Base-by-base conservation (phyloP, 35 echinoderm and acorn worm genomes). In the Eucidaris tribuloides region DNA sequence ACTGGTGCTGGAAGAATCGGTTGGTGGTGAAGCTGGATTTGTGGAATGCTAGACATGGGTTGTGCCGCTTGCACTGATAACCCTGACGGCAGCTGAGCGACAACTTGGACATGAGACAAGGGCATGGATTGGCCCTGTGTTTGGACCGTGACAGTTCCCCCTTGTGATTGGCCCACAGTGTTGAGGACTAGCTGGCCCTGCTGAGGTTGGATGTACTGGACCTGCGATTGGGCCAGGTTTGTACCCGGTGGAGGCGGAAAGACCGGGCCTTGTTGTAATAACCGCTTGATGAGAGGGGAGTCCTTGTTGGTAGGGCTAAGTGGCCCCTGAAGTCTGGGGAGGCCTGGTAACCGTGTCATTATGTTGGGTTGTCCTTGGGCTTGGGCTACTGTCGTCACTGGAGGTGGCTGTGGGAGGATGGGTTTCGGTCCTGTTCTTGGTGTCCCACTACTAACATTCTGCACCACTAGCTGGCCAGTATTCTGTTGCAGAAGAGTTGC, bases 241-340 rank as follows among this genome's bases (percentile, higher is more conserved):
- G 14, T 81, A 35, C 61, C 24, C 23, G 18, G 30, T 0, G 86
- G 62, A 14, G 87, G 79, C 25, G 79, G 88, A 28, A 92, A 52
- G 45, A 82, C 60, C 1, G 96, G 63, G 7, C 84, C 82, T 28
- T 83, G 77, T 71, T 99, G 86, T 1, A 99, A 80, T 14, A 99
- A 64, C 68, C 82, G 48, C 55, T 99, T 99, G n/a, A 99, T 99
- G 3, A 99, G 78, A 36, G 96, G 91, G 19, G 96, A 89, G 35
- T 99, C 95, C 28, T 49, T 85, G 46, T 77, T 74, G 9, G 68
- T 74, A 41, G 68, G 68, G 41, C 68, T 74, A 33, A 74, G 25
- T 27, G 68, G 68, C 22, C 68, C 68, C 23, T 74, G 68, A 25
- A 58, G 42, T 25, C 77, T 58, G 31, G 48, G 77, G 15, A 58